phyloP scores from a whole-genome alignment of 2,797 vertebrate species.

The Pseudochromis fuscus region DNA sequence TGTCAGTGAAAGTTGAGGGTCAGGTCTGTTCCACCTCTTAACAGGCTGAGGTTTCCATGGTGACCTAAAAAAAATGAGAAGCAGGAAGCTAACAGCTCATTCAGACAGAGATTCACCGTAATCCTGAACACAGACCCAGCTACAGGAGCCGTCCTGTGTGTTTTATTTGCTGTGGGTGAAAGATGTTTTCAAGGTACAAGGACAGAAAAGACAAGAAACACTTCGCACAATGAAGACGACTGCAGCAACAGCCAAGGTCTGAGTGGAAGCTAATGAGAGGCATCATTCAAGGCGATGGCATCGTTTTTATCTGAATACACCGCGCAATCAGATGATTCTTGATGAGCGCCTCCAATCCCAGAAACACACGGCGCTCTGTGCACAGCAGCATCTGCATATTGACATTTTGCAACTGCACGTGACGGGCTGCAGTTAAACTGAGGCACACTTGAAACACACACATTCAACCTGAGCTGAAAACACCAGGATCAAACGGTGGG shows the following conservation, averaged over 20 bases:
- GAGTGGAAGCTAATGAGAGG: slow-evolving; percentile 56
- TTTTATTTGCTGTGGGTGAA: slow-evolving; percentile 18
- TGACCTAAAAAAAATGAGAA: slow-evolving; percentile 42
- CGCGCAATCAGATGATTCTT: slow-evolving; percentile 63
- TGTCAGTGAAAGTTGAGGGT: slow-evolving; percentile 50
- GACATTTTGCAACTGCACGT: slow-evolving; percentile 31
- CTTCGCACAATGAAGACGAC: background rate
- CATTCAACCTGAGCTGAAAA: slow-evolving; percentile 24
- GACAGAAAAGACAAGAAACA: background rate
- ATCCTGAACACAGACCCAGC: slow-evolving; percentile 20
- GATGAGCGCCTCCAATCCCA: slow-evolving; percentile 44
- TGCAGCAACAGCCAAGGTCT: slow-evolving; percentile 27
- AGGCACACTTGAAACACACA: slow-evolving; percentile 23
- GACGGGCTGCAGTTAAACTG: slow-evolving; percentile 17
- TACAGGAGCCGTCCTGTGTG: slow-evolving; percentile 18
- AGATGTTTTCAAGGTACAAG: slow-evolving; percentile 8
- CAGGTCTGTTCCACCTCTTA: slow-evolving; percentile 44
- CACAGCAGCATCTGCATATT: slow-evolving; percentile 30
- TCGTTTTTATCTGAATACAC: slow-evolving; percentile 43
- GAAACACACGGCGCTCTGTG: slow-evolving; percentile 6
- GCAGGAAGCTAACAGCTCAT: slow-evolving; percentile 39
- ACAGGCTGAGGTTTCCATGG: slow-evolving; percentile 64
- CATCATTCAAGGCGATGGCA: slow-evolving; percentile 47
- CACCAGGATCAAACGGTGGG: slow-evolving; percentile 1
- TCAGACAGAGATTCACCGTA: slow-evolving; percentile 28